Percentiles rank a stretch among this genome's conserved stretches.
Conservation (phyloP, 2,797 vertebrate species). For the Sitta carolinensis region DNA sequence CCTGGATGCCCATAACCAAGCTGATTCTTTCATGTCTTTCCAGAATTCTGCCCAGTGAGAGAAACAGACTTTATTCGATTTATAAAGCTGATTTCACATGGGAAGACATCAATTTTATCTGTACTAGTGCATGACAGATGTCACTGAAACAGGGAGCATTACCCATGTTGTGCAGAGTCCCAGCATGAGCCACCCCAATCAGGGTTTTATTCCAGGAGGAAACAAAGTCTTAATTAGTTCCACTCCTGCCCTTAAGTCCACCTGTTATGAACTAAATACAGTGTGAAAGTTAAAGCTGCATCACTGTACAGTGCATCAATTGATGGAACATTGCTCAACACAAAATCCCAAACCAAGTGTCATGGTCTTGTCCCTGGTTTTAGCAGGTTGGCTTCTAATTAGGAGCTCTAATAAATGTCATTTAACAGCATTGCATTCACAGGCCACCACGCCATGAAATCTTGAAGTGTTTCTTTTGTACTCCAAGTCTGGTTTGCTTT, state of each 20-base stretch:
- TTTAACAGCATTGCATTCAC: background rate
- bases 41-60: background rate
- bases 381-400: background rate
- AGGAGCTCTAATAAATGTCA: background rate
- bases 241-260: background rate
- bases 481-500: background rate
- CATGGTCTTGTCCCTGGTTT: background rate
- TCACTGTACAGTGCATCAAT: background rate
- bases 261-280: background rate
- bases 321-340: background rate
- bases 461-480: background rate
- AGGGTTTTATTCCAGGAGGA: background rate
- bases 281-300: background rate
- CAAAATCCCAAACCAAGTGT: background rate
- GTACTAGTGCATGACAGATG: background rate
- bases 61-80: background rate
- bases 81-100: background rate
- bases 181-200: background rate
- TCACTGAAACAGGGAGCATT: background rate
- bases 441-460: background rate
- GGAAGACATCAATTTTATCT: background rate
- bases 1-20: background rate
- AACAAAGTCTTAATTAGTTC: background rate
- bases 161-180: background rate
- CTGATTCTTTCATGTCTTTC: background rate